Evolutionary conservation across 2,113 vertebrate species (phyloP).

Genomic region (Reinhardtius hippoglossoides): DNA sequence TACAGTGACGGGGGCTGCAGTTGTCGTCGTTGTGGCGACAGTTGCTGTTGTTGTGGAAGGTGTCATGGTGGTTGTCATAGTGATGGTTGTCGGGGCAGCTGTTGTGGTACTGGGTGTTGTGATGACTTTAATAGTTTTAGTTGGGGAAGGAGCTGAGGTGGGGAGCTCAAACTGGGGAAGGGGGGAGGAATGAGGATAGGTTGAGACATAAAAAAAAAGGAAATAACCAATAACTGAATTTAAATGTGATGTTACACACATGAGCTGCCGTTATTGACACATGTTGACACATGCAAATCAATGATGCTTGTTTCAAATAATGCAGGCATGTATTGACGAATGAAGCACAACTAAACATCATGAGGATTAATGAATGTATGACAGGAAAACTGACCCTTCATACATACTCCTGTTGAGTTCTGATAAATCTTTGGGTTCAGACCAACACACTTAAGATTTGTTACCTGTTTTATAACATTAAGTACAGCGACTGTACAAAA

Average conservation of each 20-base stretch:
- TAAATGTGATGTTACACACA: slow-evolving; percentile 40
- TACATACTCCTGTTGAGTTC: too few species aligned
- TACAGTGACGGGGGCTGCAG: slow-evolving; percentile 30
- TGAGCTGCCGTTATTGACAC: slow-evolving; percentile 8
- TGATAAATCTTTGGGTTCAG: too few species aligned
- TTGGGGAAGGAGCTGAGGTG: slow-evolving; percentile 75
- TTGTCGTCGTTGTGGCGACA: neutral
- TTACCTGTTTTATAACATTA: neutral
- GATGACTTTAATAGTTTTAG: slow-evolving; percentile 66
- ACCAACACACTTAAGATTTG: too few species aligned
- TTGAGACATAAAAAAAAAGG: slow-evolving; percentile 53
- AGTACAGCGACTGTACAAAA: neutral
- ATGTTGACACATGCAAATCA: slow-evolving; percentile 15
- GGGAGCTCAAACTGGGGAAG: slow-evolving; percentile 80
- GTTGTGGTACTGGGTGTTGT: slow-evolving; percentile 57
- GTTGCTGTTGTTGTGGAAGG: slow-evolving; percentile 13
- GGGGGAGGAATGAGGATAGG: slow-evolving; percentile 34
- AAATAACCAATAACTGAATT: slow-evolving; percentile 37
- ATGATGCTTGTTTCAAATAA: slow-evolving; percentile 21
- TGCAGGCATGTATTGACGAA: neutral
- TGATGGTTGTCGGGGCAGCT: slow-evolving; percentile 35
- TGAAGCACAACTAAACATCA: slow-evolving; percentile 1
- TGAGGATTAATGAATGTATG: neutral
- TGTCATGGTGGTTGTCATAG: slow-evolving; percentile 27
- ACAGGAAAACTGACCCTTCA: neutral